These are phyloP conservation scores for Zosterops hypoxanthus DNA, from an alignment of 2,113 vertebrate genomes.

Conservation along the genomic window DNA sequence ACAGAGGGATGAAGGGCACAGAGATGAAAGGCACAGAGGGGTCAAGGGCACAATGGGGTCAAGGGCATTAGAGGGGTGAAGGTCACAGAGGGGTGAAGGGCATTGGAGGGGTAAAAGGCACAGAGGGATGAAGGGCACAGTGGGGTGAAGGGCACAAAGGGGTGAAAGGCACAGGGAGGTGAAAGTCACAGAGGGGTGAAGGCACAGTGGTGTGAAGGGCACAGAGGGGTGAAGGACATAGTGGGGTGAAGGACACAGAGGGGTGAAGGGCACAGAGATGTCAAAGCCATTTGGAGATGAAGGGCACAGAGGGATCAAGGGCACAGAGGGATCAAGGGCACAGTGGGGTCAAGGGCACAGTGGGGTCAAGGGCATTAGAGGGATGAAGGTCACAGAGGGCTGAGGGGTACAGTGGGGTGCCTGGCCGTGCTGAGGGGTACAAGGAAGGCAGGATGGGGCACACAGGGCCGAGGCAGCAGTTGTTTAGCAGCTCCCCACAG, in stretches of 20 bases:
- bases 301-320: not conserved
- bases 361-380: not conserved
- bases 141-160: not conserved
- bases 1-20: not conserved
- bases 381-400: too few relatives aligned
- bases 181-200: not conserved
- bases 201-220: not conserved
- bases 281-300: not conserved
- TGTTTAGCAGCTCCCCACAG: not conserved
- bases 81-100: not conserved
- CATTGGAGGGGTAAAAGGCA: not conserved
- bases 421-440: accelerated
- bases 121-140: too few relatives aligned
- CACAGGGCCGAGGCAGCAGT: accelerated
- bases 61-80: too few relatives aligned
- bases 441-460: accelerated
- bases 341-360: not conserved
- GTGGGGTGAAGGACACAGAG: too few relatives aligned
- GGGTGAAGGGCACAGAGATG: too few relatives aligned
- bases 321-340: not conserved
- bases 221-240: not conserved
- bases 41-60: not conserved
- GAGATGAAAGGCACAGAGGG: not conserved
- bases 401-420: accelerated
- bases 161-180: too few relatives aligned